phyloP scores from a whole-genome alignment of 37 sponge, comb jelly and placozoan species.

The Diacarnus erythraeanus region DNA sequence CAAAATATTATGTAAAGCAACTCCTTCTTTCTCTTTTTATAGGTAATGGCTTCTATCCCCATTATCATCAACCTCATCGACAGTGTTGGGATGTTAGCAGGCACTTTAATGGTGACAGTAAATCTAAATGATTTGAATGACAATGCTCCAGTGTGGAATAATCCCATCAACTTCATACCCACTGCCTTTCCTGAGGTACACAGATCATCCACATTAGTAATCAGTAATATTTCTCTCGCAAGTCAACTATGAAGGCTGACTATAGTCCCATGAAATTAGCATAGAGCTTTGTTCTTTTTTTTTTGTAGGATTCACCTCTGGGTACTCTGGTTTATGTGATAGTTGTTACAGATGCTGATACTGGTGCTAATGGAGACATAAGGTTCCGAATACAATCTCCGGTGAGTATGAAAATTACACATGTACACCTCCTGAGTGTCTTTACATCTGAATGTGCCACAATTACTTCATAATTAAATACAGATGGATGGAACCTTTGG shows the following conservation, averaged over 20 bases:
- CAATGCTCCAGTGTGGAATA: conserved; percentile 4
- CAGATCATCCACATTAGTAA: no score
- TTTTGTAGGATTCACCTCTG: neutral
- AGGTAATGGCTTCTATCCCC: neutral
- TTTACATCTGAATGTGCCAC: no score
- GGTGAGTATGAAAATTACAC: neutral
- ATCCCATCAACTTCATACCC: neutral
- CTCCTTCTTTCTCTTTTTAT: neutral
- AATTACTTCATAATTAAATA: neutral
- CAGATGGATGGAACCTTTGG: conserved; percentile 8
- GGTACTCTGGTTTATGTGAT: neutral
- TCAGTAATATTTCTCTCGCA: no score
- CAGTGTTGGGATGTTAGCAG: neutral
- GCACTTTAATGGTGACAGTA: neutral
- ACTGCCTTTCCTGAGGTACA: neutral
- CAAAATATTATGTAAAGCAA: neutral
- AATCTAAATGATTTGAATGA: conserved; percentile 9
- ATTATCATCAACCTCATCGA: neutral
- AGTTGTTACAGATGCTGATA: conserved; percentile 4
- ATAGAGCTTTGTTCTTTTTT: neutral
- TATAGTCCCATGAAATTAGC: neutral
- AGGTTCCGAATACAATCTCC: neutral
- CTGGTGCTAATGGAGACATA: neutral
- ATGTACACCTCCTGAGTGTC: no score
- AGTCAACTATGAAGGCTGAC: neutral